Conservation (phyloP, 2,888 invertebrate species). For the Macrophya alboannulata region DNA sequence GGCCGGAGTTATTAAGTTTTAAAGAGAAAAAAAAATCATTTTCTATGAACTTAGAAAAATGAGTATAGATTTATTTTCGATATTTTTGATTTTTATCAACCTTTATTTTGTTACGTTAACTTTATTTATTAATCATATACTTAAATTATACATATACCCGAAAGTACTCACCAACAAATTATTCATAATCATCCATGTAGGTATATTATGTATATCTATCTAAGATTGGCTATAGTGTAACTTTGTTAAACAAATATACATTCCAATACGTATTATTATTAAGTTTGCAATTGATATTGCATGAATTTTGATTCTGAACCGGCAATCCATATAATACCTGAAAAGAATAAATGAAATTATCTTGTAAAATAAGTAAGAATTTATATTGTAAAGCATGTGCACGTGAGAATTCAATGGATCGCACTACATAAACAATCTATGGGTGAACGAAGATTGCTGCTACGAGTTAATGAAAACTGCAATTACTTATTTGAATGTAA, state of each 20-base stretch:
- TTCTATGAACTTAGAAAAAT: background rate
- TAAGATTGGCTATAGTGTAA: background rate
- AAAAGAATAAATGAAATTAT: background rate
- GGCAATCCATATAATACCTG: constrained; percentile 9
- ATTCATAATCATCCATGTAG: background rate
- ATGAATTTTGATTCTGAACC: background rate
- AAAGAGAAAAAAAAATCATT: background rate
- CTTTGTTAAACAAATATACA: constrained; percentile 13
- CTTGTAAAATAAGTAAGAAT: background rate
- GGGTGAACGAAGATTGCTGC: background rate
- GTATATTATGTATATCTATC: background rate
- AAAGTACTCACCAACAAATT: constrained; percentile 4
- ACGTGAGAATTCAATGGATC: background rate
- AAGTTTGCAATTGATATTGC: background rate
- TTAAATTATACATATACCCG: constrained; percentile 24
- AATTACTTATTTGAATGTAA: background rate
- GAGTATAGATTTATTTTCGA: constrained; percentile 14
- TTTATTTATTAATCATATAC: constrained; percentile 40
- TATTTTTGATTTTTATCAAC: background rate
- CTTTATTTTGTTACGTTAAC: constrained; percentile 39
- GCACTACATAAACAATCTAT: constrained; percentile 1
- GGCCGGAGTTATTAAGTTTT: background rate
- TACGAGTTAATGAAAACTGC: background rate
- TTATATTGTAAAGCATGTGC: background rate
- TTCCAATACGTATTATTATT: constrained; percentile 22